Evolutionary conservation across 2,888 invertebrate genomes (phyloP).

Genomic region (Ceramica pisi): DNA sequence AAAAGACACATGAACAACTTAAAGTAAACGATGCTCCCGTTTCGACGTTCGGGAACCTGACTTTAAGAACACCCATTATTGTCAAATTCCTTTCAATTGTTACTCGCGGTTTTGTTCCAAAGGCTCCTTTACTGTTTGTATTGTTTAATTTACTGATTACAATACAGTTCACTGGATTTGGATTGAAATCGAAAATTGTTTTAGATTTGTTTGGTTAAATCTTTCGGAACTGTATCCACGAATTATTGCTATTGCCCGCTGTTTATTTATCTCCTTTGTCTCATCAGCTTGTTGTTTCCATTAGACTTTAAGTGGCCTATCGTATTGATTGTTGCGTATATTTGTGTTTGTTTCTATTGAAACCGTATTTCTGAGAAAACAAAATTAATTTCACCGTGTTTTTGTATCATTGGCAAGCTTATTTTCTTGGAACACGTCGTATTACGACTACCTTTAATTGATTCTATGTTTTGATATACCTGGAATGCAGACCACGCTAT

Average conservation of each 20-base stretch:
- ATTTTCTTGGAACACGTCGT: background rate
- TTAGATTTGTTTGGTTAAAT: slow-evolving; percentile 64
- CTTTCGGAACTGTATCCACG: slow-evolving; percentile 60
- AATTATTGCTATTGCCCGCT: slow-evolving; percentile 58
- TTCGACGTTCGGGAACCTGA: slow-evolving; percentile 48
- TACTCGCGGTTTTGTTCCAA: slow-evolving; percentile 59
- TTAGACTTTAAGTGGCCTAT: slow-evolving; percentile 3
- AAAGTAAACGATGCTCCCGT: slow-evolving; percentile 54
- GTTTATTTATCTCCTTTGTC: slow-evolving; percentile 53
- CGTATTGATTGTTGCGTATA: slow-evolving; percentile 12
- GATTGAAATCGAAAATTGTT: slow-evolving; percentile 69
- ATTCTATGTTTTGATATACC: background rate
- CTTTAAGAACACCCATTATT: slow-evolving; percentile 61
- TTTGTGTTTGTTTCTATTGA: slow-evolving; percentile 4
- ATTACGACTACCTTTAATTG: no score
- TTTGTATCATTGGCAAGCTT: no score
- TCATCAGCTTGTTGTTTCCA: slow-evolving; percentile 42
- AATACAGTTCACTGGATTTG: slow-evolving; percentile 57
- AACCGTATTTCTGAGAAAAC: background rate
- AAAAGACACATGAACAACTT: slow-evolving; percentile 46
- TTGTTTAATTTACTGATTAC: slow-evolving; percentile 70
- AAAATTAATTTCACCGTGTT: background rate
- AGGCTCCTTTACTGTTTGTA: slow-evolving; percentile 58
- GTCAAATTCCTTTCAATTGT: slow-evolving; percentile 63
- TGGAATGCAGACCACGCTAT: background rate